Evolutionary conservation across 2,797 vertebrate genomes (phyloP), one percentile per base, ranked within the genome.

Genomic region (Enteromius unitaeniatus): DNA sequence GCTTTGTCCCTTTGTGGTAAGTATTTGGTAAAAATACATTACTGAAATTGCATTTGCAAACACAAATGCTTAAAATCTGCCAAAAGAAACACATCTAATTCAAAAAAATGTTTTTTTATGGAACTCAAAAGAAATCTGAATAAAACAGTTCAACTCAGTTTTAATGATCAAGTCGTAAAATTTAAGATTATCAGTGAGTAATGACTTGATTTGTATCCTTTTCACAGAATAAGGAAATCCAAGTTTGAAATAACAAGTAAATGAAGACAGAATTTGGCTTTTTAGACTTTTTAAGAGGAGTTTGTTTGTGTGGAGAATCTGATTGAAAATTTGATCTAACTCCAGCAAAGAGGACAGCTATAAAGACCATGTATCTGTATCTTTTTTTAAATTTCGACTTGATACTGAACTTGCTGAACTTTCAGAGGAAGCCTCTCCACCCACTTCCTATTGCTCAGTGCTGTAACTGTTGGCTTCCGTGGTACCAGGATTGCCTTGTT

Each of bases 401-500:
- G 55, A 60, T 31, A 70, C 64, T 72, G 64, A 75, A 60, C 73
- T 76, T 64, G 11, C 75, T 74, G 62, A 72, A 78, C 47, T 84
- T 68, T 82, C 55, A 78, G 42, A 87, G 70, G 86, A 88, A 87
- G 75, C 58, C 40, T 83, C 23, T 64, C 60, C 76, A 28, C 82
- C 69, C 84, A 62, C 87, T 83, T 68, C 49, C 28, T 45, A 77
- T 81, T 86, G 78, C 77, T 83, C 76, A 75, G 21, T 19, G 58
- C 23, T 47, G 69, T 23, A 34, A 51, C 78, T 64, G 45, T 72
- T 49, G 65, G 51, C 62, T 62, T 80, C 65, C 42, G 9, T 80
- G 64, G 55, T 55, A 69, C 76, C 74, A 74, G 84, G 84, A 62
- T 85, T 84, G 72, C 55, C 23, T 60, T 74, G 80, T 89, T 88